phyloP scores from a whole-genome alignment of 2,113 vertebrate species.

The Atrichornis clamosus region DNA sequence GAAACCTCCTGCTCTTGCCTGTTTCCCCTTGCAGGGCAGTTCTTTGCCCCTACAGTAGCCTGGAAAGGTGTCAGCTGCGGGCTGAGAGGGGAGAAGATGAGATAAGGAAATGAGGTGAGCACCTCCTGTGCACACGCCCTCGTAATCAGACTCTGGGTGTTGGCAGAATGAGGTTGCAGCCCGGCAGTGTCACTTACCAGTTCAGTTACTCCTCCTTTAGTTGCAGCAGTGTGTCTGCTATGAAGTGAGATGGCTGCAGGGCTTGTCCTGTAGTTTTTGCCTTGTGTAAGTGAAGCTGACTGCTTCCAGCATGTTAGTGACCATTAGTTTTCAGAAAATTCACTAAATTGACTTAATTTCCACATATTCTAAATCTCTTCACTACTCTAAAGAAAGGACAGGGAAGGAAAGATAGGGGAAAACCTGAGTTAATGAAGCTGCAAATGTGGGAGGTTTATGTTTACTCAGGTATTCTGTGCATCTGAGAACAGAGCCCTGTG shows the following conservation, averaged over 20 bases:
- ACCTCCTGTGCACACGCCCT: not conserved
- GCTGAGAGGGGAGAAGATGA: not conserved
- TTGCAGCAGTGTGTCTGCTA: not conserved
- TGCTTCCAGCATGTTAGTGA: not conserved
- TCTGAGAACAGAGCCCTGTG: not conserved
- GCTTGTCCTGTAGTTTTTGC: not conserved
- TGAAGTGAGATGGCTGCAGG: not conserved
- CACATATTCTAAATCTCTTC: not conserved
- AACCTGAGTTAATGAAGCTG: not conserved
- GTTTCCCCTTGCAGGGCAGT: not conserved
- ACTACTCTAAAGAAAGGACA: not conserved
- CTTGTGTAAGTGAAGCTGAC: not conserved
- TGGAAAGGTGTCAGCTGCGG: not conserved
- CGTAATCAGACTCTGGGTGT: not conserved
- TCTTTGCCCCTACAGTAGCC: not conserved
- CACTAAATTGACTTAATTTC: not conserved
- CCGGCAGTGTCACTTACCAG: not conserved
- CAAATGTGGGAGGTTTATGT: fast-evolving
- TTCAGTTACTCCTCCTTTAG: not conserved
- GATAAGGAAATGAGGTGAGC: not conserved
- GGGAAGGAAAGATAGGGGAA: not conserved
- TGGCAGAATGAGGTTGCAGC: constrained; percentile 53
- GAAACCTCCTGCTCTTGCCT: not conserved
- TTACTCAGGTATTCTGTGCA: not conserved
- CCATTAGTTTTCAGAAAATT: not conserved